A percentile compares a stretch with the other conserved stretches of the same genome.
Conservation (phyloP, 2,797 vertebrate species). For the Sebastes oblongus region DNA sequence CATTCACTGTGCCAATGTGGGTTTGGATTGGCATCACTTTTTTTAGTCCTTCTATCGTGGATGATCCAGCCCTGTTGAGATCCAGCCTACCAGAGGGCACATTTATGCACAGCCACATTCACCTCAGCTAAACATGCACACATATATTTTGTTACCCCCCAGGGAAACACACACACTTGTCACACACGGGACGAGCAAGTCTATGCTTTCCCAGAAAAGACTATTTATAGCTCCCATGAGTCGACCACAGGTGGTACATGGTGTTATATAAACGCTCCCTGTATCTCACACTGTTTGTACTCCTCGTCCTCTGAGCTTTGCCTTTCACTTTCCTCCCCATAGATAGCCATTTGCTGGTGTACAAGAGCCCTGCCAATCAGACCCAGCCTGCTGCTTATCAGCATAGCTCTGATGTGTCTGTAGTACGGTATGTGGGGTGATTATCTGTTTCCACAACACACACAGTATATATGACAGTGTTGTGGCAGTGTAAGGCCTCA, state of each 20-base stretch:
- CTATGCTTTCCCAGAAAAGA: constrained; percentile 26
- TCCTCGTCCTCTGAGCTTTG: constrained; percentile 25
- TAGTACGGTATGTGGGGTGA: constrained; percentile 30
- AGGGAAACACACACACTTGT: constrained; percentile 1
- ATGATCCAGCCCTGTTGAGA: constrained; percentile 12
- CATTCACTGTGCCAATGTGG: constrained; percentile 22
- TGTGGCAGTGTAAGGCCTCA: background rate
- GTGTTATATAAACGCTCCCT: constrained; percentile 60
- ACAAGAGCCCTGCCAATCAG: constrained; percentile 14
- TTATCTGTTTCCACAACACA: constrained; percentile 38
- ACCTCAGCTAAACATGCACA: background rate
- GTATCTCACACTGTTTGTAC: constrained; percentile 37
- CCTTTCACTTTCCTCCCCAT: constrained; percentile 42
- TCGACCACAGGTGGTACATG: constrained; percentile 68
- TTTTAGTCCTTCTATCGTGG: background rate
- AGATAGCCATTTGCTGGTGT: constrained; percentile 49
- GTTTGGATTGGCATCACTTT: constrained; percentile 3
- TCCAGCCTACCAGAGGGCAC: background rate
- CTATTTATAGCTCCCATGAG: constrained; percentile 71
- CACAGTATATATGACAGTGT: background rate
- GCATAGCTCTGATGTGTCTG: constrained; percentile 16
- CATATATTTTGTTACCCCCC: background rate
- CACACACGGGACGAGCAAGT: constrained; percentile 16
- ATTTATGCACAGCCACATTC: background rate
- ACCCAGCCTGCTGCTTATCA: constrained; percentile 45